These are phyloP conservation scores for Petaurus breviceps DNA, from an alignment of 2,113 vertebrate species.

Conservation along the genomic window DNA sequence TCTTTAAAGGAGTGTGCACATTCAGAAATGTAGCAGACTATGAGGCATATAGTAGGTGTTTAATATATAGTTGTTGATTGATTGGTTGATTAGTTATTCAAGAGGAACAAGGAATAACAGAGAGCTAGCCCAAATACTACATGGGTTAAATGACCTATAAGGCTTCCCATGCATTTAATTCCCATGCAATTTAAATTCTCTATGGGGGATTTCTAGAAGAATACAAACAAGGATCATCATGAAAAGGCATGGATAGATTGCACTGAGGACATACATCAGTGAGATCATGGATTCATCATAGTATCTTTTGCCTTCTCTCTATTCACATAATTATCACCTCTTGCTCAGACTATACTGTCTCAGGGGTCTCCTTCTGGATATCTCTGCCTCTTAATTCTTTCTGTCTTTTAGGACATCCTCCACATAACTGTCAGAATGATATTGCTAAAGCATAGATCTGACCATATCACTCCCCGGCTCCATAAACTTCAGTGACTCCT, in stretches of 20 bases:
- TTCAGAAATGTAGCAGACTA: background rate
- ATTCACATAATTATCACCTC: background rate
- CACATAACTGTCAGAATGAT: background rate
- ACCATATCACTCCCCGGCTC: background rate
- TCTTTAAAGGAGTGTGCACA: background rate
- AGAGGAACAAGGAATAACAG: background rate
- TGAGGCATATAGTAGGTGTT: background rate
- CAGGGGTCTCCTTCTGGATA: background rate
- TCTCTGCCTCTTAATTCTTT: background rate
- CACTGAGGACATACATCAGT: background rate
- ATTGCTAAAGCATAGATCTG: background rate
- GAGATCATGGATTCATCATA: background rate
- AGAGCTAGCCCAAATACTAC: background rate
- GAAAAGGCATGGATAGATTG: background rate
- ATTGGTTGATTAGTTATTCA: background rate
- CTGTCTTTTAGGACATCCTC: background rate
- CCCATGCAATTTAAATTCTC: background rate
- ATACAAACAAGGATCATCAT: background rate
- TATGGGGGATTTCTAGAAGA: background rate
- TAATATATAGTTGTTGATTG: background rate
- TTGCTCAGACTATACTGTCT: background rate
- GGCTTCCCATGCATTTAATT: background rate
- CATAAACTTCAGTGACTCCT: background rate
- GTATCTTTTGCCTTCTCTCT: background rate
- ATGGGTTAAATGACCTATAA: background rate